Evolutionary conservation across 2,888 invertebrate genomes (phyloP), one percentile per base, ranked within the genome.

Genomic region (Steinernema hermaphroditum): DNA sequence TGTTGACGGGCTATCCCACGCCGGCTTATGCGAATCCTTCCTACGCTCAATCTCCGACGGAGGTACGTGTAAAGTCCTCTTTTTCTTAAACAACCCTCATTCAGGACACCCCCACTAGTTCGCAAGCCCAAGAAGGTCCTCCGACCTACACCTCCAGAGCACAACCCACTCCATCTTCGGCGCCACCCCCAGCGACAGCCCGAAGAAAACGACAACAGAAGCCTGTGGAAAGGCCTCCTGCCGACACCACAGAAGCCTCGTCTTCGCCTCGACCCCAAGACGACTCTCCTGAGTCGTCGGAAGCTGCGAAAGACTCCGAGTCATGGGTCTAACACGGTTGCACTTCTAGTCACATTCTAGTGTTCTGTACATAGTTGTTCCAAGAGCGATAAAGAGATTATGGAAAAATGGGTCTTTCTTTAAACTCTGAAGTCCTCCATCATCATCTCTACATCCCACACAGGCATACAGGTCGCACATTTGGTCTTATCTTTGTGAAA

Each of bases 1-100:
- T 82, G 12, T 32, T 62, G 12, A 62, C 62, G 32, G 62, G 62
- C 16, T 62, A 62, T n/a, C 62, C 62, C 1, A 62, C 62, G 32
- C 62, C 62, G 14, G 62, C 62, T 34, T 62, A 62, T 32, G 27
- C 62, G 8, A 62, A 62, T 62, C 62, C 29, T 4, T 62, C 62
- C 16, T 62, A 32, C 29, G 16, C 29, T 1, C 62, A 62, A 2
- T 32, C 32, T 9, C 62, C 62, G 14, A 12, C 62, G 16, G 62
- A 62, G 32, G 62, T 54, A 27, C 6, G 22, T 12, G 37, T 12
- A 2, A 22, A 54, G 8, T 24, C 24, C 54, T 27, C 16, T 9
- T 6, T 49, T 49, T 6, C 9, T 4, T 6, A 12, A 6, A 6
- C 22, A 22, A 22, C 6, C n/a, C n/a, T n/a, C n/a, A n/a, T 49